Evolutionary conservation across 2,113 vertebrate genomes (phyloP).

Genomic region (Podocnemis expansa): DNA sequence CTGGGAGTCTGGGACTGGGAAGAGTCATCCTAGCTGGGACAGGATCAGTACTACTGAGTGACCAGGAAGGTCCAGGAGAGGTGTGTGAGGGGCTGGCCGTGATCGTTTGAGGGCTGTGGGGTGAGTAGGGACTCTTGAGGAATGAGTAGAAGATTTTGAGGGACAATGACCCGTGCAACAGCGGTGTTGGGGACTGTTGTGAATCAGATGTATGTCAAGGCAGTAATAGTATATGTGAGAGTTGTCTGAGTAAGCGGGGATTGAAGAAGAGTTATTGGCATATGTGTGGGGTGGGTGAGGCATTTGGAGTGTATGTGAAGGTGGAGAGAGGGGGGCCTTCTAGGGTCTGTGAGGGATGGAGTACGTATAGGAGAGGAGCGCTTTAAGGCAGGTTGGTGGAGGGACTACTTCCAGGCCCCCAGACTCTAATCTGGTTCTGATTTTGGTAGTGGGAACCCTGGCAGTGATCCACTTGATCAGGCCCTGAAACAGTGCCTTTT

Average conservation of each 20-base stretch:
- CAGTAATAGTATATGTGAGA: too few species aligned
- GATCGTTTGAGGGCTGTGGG: not conserved
- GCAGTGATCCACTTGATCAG: not conserved
- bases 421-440: not conserved
- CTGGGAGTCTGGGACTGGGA: not conserved
- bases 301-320: not conserved
- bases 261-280: not conserved
- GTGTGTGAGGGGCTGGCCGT: not conserved
- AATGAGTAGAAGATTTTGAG: not conserved
- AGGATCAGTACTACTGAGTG: not conserved
- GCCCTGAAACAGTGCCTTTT: not conserved
- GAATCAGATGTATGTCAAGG: not conserved
- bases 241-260: not conserved
- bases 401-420: not conserved
- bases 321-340: not conserved
- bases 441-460: not conserved
- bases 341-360: not conserved
- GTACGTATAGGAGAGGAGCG: not conserved
- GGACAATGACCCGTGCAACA: not conserved
- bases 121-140: not conserved
- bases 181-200: not conserved
- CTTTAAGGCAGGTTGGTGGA: not conserved
- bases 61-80: not conserved
- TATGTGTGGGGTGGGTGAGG: not conserved
- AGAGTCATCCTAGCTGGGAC: too few species aligned